Percentiles rank a stretch among this genome's conserved stretches.
These are phyloP conservation scores for Apostichopus japonicus DNA, from an alignment of 35 echinoderm and acorn worm genomes.

Conservation along the genomic window DNA sequence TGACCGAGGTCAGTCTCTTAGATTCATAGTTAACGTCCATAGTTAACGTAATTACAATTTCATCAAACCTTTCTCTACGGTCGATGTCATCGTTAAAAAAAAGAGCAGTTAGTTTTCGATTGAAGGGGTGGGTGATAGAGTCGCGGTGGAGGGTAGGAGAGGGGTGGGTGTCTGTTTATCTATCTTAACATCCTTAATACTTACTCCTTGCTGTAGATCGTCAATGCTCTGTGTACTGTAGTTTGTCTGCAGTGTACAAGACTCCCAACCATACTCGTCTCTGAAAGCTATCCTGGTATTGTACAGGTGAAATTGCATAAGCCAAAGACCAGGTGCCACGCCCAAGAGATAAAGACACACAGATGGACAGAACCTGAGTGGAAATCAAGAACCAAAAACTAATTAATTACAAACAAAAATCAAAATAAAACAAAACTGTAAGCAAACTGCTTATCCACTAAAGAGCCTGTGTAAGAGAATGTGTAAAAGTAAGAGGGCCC, in stretches of 20 bases:
- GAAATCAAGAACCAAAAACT: not conserved
- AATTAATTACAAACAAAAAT: not conserved
- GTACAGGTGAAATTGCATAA: slow-evolving; percentile 82
- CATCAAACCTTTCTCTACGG: no score
- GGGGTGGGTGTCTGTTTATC: no score
- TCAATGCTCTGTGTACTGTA: slow-evolving; percentile 55
- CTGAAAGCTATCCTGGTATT: slow-evolving; percentile 58
- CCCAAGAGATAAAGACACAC: slow-evolving; percentile 71
- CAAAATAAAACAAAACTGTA: not conserved
- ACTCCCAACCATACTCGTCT: slow-evolving; percentile 54
- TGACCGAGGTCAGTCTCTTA: no score
- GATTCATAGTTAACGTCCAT: no score
- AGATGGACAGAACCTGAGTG: slow-evolving; percentile 81
- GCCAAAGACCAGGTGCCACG: slow-evolving; percentile 78
- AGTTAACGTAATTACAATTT: no score
- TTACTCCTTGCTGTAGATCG: slow-evolving; percentile 70
- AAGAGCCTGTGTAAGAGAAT: no score
- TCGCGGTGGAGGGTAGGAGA: no score
- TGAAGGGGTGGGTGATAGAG: no score
- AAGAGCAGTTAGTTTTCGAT: no score
- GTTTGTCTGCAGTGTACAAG: slow-evolving; percentile 53
- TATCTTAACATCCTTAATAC: not conserved
- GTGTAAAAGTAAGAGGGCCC: no score
- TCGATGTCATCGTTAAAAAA: no score
- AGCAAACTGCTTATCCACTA: no score